Conservation (phyloP, 2,113 vertebrate genomes). For the Narcine bancroftii region DNA sequence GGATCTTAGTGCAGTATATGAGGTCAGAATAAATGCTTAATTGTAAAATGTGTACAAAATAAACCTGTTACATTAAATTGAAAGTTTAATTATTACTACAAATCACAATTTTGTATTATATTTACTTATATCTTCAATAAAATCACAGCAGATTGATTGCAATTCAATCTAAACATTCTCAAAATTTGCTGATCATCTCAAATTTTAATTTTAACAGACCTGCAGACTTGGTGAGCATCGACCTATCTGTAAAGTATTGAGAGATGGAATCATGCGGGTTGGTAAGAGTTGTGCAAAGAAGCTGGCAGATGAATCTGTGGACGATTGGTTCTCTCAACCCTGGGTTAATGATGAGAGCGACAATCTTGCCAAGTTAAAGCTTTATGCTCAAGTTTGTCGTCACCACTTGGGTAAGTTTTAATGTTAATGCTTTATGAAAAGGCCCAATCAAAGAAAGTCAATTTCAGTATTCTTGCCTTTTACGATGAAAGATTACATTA, state of each 20-base stretch:
- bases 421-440: not conserved
- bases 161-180: conserved; percentile 1
- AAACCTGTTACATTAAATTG: not conserved
- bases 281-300: conserved; percentile 63
- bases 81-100: not conserved
- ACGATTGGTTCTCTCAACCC: conserved; percentile 77
- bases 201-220: conserved; percentile 57
- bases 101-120: not conserved
- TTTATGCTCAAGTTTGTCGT: conserved; percentile 84
- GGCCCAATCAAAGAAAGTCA: not conserved
- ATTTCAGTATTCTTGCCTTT: not conserved
- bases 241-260: conserved; percentile 82
- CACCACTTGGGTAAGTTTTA: conserved; percentile 76
- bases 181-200: conserved; percentile 34
- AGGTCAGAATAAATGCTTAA: conserved; percentile 60
- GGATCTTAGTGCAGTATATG: conserved; percentile 92
- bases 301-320: conserved; percentile 71
- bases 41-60: not conserved
- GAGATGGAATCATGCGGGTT: conserved; percentile 82
- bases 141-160: not conserved
- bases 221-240: conserved; percentile 91
- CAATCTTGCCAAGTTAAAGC: conserved; percentile 87
- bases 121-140: not conserved
- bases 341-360: conserved; percentile 77
- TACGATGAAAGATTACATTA: too few species aligned